Base-by-base conservation (phyloP, 1,140 invertebrate genomes). In the Eumeta japonica region DNA sequence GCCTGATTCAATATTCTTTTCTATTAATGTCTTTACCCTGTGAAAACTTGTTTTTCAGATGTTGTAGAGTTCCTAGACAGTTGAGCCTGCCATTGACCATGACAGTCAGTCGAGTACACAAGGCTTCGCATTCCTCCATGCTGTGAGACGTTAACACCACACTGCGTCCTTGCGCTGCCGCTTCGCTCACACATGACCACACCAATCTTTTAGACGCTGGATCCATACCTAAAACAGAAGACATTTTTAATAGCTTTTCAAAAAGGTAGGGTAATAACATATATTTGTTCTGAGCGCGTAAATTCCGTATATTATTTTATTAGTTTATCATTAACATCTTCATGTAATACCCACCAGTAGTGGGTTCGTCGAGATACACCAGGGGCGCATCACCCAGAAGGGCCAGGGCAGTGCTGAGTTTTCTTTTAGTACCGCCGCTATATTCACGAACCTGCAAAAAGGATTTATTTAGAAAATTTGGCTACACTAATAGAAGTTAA, bases 351-450 rank as follows among this genome's bases (percentile, higher is more conserved):
- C 51, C 56, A 76, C 85, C 84, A 39, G 85, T 84, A 1, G 87
- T 88, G 1, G 88, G 88, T 64, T 91, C 89, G 65, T 92, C 94
- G 44, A 97, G 72, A 57, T 94, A 92, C 16, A 97, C 81, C 10
- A 97, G 79, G 7, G 87, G 81, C 3, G 92, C 90, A 75, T 94
- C 86, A n/a, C 92, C 93, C 24, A 97, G 80, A 16, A 97, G 67
- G 5, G 95, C 89, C 31, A 99, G 84, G 0, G 94, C 94, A 27
- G 94, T 92, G 47, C 90, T 96, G 15, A 99, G 72, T 66, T 98
- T 97, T 28, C 95, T 80, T 62, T 95, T 97, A 50, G 97, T 98
- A 0, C 95, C 96, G 9, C 92, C 92, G 58, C 91, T 95, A 54
- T 87, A 89, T 64, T 74, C 79, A 45, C 66, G 67, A 13, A 83